These are phyloP conservation scores for Papilio glaucus DNA, from an alignment of 1,140 invertebrate genomes.

Conservation along the genomic window DNA sequence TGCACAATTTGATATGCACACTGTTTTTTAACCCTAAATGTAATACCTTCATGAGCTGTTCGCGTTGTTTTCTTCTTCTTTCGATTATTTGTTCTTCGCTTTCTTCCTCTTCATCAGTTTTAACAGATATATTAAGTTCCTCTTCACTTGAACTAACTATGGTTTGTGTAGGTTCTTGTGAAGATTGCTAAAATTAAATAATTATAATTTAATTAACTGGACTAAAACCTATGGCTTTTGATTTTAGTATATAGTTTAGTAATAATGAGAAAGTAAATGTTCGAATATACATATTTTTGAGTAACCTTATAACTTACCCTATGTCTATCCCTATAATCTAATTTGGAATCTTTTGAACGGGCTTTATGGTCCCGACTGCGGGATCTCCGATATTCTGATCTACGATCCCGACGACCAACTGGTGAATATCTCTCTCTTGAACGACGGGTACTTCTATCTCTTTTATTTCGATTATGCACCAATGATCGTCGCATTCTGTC, in stretches of 20 bases:
- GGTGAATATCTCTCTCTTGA: conserved; percentile 55
- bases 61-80: conserved; percentile 93
- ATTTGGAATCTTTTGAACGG: conserved; percentile 58
- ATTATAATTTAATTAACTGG: conserved; percentile 7
- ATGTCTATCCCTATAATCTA: conserved; percentile 49
- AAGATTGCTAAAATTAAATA: conserved; percentile 86
- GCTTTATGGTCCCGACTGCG: conserved; percentile 59
- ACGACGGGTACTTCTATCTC: conserved; percentile 63
- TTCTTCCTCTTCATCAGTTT: conserved; percentile 95
- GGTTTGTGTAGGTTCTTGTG: conserved; percentile 89
- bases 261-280: background rate
- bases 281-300: background rate
- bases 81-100: conserved; percentile 98
- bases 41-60: conserved; percentile 94
- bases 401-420: conserved; percentile 46
- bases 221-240: conserved; percentile 46
- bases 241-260: background rate
- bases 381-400: conserved; percentile 48
- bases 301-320: conserved; percentile 67
- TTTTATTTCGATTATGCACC: conserved; percentile 49
- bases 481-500: conserved; percentile 50
- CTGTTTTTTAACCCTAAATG: too few relatives aligned
- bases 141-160: conserved; percentile 84
- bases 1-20: too few relatives aligned
- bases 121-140: conserved; percentile 88